phyloP scores from a whole-genome alignment of 2,113 vertebrate genomes.

The Heloderma charlesbogerti region DNA sequence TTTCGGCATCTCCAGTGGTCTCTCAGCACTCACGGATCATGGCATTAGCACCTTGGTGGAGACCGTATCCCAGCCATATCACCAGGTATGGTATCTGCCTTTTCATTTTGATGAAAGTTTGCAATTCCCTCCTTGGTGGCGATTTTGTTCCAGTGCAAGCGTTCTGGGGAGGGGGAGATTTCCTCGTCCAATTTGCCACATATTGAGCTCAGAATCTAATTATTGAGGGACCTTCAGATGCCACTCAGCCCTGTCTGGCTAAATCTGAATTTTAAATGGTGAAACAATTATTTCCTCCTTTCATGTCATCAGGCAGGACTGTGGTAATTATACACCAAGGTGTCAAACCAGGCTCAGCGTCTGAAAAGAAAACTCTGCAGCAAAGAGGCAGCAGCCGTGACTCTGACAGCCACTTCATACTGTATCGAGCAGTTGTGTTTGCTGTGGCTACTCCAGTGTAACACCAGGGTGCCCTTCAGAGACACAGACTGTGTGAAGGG shows the following conservation, averaged over 20 bases:
- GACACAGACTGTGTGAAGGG: background rate
- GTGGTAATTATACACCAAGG: slow-evolving; percentile 19
- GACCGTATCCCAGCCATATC: background rate
- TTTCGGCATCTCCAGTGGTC: background rate
- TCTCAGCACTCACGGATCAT: background rate
- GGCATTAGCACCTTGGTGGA: background rate
- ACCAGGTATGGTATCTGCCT: too few species aligned
- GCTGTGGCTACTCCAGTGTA: background rate
- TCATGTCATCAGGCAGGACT: slow-evolving; percentile 16
- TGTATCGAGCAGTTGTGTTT: background rate
- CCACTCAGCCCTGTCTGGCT: slow-evolving; percentile 26
- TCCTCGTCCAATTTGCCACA: background rate
- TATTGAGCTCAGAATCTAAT: slow-evolving; percentile 41
- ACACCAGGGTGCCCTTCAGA: background rate
- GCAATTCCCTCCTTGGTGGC: background rate
- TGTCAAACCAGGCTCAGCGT: slow-evolving; percentile 21
- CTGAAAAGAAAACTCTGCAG: background rate
- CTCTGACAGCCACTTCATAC: too few species aligned
- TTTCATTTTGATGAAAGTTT: background rate
- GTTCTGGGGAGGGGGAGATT: background rate
- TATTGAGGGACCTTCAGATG: slow-evolving; percentile 14
- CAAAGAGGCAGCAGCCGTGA: background rate
- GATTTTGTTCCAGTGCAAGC: background rate
- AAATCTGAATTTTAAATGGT: slow-evolving; percentile 32
- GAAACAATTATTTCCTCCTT: slow-evolving; percentile 50